Evolutionary conservation across 2,113 vertebrate genomes (phyloP).

Genomic region (Fulica atra): DNA sequence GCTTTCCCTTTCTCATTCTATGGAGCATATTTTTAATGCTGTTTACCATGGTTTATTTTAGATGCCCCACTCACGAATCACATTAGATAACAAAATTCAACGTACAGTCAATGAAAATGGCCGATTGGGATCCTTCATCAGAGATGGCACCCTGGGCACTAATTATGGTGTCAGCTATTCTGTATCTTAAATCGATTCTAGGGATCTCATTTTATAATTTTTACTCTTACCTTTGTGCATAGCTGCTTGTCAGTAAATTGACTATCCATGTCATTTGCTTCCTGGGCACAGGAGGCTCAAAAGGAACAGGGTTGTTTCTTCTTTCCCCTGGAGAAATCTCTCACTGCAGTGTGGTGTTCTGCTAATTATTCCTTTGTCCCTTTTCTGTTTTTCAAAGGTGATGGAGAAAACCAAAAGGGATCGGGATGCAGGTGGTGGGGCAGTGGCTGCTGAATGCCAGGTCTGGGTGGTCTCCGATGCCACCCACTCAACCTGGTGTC

Average conservation of each 20-base stretch:
- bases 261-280: not conserved
- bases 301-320: not conserved
- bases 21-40: not conserved
- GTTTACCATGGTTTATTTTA: not conserved
- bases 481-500: not conserved
- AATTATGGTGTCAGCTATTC: not conserved
- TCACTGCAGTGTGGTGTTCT: not conserved
- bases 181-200: not conserved
- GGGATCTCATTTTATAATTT: slow-evolving; percentile 28
- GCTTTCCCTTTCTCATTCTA: not conserved
- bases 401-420: not conserved
- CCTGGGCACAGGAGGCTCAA: slow-evolving; percentile 6
- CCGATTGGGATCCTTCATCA: not conserved
- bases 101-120: not conserved
- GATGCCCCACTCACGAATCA: not conserved
- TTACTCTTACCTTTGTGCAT: no score
- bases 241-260: no score
- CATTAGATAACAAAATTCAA: not conserved
- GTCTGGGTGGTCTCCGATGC: not conserved
- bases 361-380: slow-evolving; percentile 2
- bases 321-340: not conserved
- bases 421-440: accelerated
- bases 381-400: not conserved
- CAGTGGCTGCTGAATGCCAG: not conserved
- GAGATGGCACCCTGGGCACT: not conserved